phyloP scores from a whole-genome alignment of 92 coral and sea anemone species.

The Palythoa grandiflora region DNA sequence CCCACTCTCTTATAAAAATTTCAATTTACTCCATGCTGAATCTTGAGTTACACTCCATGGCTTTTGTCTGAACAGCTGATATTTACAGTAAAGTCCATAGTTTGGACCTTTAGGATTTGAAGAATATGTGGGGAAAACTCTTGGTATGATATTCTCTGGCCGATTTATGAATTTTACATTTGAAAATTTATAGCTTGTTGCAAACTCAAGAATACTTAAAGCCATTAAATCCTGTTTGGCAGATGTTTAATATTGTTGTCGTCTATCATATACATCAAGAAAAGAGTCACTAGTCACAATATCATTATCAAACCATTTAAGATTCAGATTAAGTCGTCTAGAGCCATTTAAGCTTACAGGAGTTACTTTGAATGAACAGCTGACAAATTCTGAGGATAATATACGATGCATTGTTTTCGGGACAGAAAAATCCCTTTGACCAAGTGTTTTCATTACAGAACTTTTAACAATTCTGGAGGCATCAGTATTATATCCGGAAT shows the following conservation, averaged over 20 bases:
- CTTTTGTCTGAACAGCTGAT: slow-evolving; percentile 32
- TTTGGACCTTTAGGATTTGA: slow-evolving; percentile 31
- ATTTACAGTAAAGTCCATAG: slow-evolving; percentile 44
- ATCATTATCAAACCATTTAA: not conserved
- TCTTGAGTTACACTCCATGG: slow-evolving; percentile 34
- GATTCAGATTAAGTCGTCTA: slow-evolving; percentile 37
- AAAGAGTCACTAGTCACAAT: slow-evolving; percentile 25
- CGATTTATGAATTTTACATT: slow-evolving; percentile 39
- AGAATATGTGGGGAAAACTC: slow-evolving; percentile 1
- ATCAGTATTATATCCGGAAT: slow-evolving; percentile 38
- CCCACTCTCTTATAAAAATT: slow-evolving; percentile 21
- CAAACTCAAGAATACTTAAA: slow-evolving; percentile 61
- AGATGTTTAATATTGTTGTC: slow-evolving; percentile 42
- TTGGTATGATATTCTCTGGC: slow-evolving; percentile 56
- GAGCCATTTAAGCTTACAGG: slow-evolving; percentile 50
- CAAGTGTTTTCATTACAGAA: slow-evolving; percentile 47
- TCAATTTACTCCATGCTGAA: slow-evolving; percentile 31
- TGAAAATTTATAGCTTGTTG: slow-evolving; percentile 48
- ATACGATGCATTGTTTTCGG: slow-evolving; percentile 54
- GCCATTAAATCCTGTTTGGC: slow-evolving; percentile 51
- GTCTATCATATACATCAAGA: slow-evolving; percentile 73
- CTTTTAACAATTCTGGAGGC: slow-evolving; percentile 49
- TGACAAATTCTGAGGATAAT: slow-evolving; percentile 46
- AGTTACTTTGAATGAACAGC: slow-evolving; percentile 21
- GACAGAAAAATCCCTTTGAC: not conserved